Evolutionary conservation across 2,113 vertebrate genomes (phyloP).

Genomic region (Zootoca vivipara): DNA sequence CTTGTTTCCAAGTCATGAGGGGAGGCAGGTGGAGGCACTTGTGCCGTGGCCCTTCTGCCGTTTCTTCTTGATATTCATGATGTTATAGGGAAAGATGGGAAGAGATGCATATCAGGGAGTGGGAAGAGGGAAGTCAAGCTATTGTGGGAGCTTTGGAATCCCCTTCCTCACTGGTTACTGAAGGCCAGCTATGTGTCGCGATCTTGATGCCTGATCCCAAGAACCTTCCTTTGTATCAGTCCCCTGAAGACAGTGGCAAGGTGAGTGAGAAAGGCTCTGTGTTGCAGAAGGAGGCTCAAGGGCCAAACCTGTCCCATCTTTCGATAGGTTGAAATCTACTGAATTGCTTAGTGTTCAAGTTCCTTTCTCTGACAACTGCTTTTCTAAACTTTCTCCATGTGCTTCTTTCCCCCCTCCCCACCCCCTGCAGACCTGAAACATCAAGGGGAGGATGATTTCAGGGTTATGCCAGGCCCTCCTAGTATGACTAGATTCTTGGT

Average conservation of each 20-base stretch:
- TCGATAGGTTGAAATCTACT: background rate
- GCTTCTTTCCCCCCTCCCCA: no score
- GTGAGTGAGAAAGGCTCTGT: background rate
- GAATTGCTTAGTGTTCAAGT: background rate
- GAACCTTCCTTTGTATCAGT: background rate
- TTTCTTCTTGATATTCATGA: no score
- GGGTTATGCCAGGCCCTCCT: no score
- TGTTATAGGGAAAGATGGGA: background rate
- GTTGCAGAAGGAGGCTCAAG: background rate
- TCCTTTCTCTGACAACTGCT: background rate
- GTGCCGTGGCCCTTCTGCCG: background rate
- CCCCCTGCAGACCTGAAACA: no score
- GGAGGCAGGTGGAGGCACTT: background rate
- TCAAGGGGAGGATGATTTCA: no score
- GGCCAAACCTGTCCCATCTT: background rate
- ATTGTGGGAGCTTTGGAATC: background rate
- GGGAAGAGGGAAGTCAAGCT: background rate
- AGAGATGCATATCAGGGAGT: no score
- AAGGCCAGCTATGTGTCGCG: background rate
- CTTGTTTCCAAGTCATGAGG: background rate
- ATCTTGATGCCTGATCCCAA: background rate
- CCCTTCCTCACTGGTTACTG: background rate
- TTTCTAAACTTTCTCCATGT: no score
- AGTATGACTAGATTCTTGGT: no score
- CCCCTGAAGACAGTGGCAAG: background rate